Evolutionary conservation across 2,113 vertebrate species (phyloP).

Genomic region (Archilochus colubris): DNA sequence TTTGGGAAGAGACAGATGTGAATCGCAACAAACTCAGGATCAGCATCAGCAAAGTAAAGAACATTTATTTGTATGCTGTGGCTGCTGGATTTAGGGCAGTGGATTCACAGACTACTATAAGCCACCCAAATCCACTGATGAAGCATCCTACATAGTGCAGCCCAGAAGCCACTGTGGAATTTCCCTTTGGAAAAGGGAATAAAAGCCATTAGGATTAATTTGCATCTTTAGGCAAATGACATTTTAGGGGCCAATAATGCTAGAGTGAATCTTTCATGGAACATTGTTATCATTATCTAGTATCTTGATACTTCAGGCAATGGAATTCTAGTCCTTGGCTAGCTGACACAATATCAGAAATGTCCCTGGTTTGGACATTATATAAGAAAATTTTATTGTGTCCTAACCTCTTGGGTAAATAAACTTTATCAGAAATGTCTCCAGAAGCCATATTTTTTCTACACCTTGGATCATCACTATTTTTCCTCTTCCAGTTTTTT

Average conservation of each 20-base stretch:
- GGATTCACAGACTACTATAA: neutral
- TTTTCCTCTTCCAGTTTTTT: neutral
- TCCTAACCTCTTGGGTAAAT: neutral
- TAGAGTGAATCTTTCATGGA: neutral
- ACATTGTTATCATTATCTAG: neutral
- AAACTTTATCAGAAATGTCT: neutral
- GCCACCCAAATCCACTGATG: neutral
- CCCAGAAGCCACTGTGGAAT: neutral
- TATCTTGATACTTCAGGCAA: neutral
- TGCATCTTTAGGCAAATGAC: neutral
- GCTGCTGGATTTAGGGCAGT: neutral
- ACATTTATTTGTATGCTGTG: neutral
- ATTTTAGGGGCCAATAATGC: neutral
- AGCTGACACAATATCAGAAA: neutral
- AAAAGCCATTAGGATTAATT: neutral
- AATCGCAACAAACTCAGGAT: conserved; percentile 99
- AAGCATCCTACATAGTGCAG: neutral
- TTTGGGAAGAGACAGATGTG: conserved; percentile 97
- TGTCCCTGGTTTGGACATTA: neutral
- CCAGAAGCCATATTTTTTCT: neutral
- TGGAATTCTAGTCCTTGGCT: neutral
- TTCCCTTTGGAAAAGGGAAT: neutral
- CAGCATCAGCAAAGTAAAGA: conserved; percentile 94
- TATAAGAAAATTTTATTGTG: neutral
- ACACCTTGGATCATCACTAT: neutral